Conservation (phyloP, 2,797 vertebrate species). For the Choloepus didactylus region DNA sequence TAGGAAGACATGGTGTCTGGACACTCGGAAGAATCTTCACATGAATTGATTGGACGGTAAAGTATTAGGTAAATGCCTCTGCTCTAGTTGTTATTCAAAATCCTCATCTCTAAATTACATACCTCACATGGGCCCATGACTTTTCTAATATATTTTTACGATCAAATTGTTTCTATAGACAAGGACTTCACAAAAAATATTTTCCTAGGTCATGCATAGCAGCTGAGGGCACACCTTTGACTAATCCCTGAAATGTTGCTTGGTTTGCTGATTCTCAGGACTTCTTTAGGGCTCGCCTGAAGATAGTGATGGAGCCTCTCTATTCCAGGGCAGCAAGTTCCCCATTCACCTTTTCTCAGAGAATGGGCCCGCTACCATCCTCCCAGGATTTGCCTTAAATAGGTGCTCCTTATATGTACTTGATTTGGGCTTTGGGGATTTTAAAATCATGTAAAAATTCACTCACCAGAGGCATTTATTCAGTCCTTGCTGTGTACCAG, state of each 20-base stretch:
- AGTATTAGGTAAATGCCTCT: background rate
- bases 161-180: background rate
- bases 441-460: background rate
- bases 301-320: background rate
- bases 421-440: background rate
- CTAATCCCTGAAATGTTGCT: background rate
- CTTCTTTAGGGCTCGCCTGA: background rate
- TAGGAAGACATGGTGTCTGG: background rate
- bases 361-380: background rate
- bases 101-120: background rate
- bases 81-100: background rate
- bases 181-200: background rate
- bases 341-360: background rate
- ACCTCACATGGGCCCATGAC: background rate
- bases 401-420: background rate
- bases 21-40: background rate
- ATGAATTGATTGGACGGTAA: background rate
- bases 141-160: background rate
- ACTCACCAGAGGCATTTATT: constrained; percentile 7
- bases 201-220: background rate
- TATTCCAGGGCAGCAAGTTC: background rate
- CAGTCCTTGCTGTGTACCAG: background rate
- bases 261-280: background rate
- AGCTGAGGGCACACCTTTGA: background rate
- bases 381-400: background rate